Base-by-base conservation (phyloP, 1,140 invertebrate species). In the Drosophila oshimai region DNA sequence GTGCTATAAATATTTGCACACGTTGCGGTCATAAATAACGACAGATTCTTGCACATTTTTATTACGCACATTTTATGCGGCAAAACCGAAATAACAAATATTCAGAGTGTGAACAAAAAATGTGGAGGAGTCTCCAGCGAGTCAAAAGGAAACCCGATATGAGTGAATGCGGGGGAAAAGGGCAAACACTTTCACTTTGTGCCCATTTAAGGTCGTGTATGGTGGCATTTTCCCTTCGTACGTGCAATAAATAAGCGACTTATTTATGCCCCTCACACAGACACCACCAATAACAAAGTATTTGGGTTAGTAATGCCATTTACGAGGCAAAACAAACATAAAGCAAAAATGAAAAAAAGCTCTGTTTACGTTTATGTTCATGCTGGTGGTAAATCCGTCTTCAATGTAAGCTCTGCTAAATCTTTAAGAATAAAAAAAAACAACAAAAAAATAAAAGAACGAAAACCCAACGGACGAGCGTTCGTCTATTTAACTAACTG, bases 401-500 rank as follows among this genome's bases (percentile, higher is more conserved):
- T 49, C 71, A 74, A 74, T 74, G 71, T 74, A 74, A 74, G 71
- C 71, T 50, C 71, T 61, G 42, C 55, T 45, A 65, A 65, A 67
- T 67, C 62, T 50, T 68, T 28, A 41, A 51, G 20, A 70, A 55
- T 22, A 45, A 13, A 33, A 15, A 44, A 37, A 18, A 37, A 13
- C 26, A 29, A 36, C 12, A 0, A 20, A 50, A 46, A 34, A 51
- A 47, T 10, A 18, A 17, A 6, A 15, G 34, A 36, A 28, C 10
- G 17, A 36, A 45, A 39, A 39, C 41, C 20, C 37, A 31, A 36
- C 26, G 53, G 57, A 67, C 29, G 64, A 74, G 47, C 62, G 67
- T 72, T 72, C 74, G 65, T 83, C 78, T 83, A 79, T 73, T 80
- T 75, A 83, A 83, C 76, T 81, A 79, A 81, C 72, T 80, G 78